A percentile compares a stretch with the other conserved stretches of the same genome.
These are phyloP conservation scores for Caenorhabditis japonica DNA, from an alignment of 2,888 invertebrate species.

Conservation along the genomic window DNA sequence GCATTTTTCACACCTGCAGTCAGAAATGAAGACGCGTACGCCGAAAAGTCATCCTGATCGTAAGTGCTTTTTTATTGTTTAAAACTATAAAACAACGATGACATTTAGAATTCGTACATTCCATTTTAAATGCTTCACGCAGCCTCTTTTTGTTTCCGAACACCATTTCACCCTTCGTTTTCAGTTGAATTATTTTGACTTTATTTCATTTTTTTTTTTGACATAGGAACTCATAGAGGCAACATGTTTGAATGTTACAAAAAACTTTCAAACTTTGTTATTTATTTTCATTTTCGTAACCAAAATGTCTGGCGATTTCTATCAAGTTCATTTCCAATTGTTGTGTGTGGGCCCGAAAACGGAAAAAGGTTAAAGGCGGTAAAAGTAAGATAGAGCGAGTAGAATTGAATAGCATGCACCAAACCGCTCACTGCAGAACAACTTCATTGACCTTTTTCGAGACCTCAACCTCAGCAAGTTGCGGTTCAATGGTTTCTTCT, in stretches of 20 bases:
- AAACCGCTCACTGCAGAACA: conserved; percentile 41
- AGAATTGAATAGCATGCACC: conserved; percentile 38
- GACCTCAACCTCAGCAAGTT: not conserved
- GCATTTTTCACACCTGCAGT: conserved; percentile 28
- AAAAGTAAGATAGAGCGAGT: conserved; percentile 21
- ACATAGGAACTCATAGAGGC: too few relatives aligned
- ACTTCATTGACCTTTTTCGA: conserved; percentile 58
- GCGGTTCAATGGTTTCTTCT: not conserved
- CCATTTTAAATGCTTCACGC: conserved; percentile 2
- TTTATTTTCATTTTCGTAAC: too few relatives aligned
- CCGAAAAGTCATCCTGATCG: conserved; percentile 16
- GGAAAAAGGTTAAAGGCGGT: conserved; percentile 36
- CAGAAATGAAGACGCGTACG: conserved; percentile 29
- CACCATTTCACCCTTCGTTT: conserved; percentile 16
- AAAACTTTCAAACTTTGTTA: too few relatives aligned
- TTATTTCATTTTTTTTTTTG: not conserved
- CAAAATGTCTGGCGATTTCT: too few relatives aligned
- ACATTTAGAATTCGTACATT: conserved; percentile 46
- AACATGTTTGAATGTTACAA: too few relatives aligned
- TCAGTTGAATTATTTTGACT: conserved; percentile 1
- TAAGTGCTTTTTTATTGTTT: conserved; percentile 24
- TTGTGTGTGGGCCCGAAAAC: conserved; percentile 39
- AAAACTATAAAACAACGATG: not conserved
- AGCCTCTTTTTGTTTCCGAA: conserved; percentile 12
- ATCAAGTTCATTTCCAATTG: conserved; percentile 12